Conservation (phyloP, 2,888 invertebrate genomes). For the Fragum sueziense region DNA sequence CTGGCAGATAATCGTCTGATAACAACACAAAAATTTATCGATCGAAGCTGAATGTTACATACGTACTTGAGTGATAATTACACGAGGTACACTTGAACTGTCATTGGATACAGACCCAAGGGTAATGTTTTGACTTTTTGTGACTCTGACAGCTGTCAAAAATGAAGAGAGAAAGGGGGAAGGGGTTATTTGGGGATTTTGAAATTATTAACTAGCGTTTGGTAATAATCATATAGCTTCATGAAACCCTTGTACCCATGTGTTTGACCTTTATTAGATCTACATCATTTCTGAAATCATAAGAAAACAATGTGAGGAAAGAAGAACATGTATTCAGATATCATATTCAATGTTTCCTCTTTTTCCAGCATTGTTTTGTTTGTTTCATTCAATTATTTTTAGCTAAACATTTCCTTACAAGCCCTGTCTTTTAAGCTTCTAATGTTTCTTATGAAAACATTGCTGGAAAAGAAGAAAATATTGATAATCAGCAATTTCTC, state of each 20-base stretch:
- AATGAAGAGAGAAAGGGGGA: too few relatives aligned
- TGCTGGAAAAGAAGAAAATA: neutral
- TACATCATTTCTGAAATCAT: too few relatives aligned
- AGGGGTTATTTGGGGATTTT: too few relatives aligned
- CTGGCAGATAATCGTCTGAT: constrained; percentile 15
- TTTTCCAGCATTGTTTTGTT: neutral
- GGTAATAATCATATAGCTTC: too few relatives aligned
- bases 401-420: neutral
- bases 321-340: neutral
- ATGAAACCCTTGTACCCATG: too few relatives aligned
- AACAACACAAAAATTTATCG: neutral
- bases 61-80: neutral
- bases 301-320: neutral
- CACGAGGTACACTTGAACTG: neutral
- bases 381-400: neutral
- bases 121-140: neutral
- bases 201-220: too few relatives aligned
- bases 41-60: neutral
- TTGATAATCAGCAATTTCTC: neutral
- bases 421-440: neutral
- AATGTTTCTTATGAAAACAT: neutral
- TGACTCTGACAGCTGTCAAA: neutral
- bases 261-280: too few relatives aligned
- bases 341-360: too few relatives aligned
- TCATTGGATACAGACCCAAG: neutral